Percentiles rank a stretch among this genome's conserved stretches.
phyloP scores from a whole-genome alignment of 2,797 vertebrate genomes.

The Acanthurus lineatus region DNA sequence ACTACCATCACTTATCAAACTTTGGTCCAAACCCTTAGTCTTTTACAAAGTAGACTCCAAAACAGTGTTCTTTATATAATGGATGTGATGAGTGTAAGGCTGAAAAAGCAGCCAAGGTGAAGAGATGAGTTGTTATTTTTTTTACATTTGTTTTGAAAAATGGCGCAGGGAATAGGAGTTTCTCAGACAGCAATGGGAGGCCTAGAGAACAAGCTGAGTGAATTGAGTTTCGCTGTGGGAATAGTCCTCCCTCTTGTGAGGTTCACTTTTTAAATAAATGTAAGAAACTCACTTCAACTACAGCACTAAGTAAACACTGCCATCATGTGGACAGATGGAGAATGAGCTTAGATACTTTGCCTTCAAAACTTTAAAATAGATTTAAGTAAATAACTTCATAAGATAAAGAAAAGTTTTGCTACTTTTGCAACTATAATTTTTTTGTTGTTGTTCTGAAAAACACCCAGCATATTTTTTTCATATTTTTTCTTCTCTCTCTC shows the following conservation, averaged over 20 bases:
- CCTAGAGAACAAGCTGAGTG: not conserved
- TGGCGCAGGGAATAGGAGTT: not conserved
- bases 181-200: not conserved
- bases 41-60: not conserved
- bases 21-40: not conserved
- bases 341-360: not conserved
- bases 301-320: slow-evolving; percentile 50
- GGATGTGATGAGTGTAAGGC: too few relatives aligned
- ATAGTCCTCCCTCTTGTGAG: not conserved
- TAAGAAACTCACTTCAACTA: not conserved
- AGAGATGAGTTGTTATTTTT: not conserved
- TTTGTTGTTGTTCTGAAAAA: not conserved
- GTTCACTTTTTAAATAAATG: not conserved
- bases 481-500: not conserved
- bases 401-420: not conserved
- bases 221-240: slow-evolving; percentile 4
- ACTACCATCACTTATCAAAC: not conserved
- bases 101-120: too few relatives aligned
- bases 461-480: not conserved
- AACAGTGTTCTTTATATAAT: too few relatives aligned
- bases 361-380: not conserved
- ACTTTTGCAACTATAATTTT: not conserved
- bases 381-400: not conserved
- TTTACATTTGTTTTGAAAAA: not conserved
- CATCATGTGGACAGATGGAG: slow-evolving; percentile 63